Evolutionary conservation across 23 tunicate genomes (phyloP).

Genomic region (Clavelina lepadiformis): DNA sequence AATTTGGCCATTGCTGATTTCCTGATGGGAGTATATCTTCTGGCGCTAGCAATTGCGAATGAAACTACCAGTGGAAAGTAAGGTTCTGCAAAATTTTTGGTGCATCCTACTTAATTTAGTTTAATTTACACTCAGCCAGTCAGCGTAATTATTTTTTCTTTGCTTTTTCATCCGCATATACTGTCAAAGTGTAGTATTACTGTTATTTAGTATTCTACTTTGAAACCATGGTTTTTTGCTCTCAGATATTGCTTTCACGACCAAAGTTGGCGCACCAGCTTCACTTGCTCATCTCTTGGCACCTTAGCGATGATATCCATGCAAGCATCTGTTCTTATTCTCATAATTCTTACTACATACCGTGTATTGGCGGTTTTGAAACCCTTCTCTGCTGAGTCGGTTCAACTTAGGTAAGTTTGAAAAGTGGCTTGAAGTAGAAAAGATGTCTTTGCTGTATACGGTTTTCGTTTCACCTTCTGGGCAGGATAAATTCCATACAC

Average conservation of each 20-base stretch:
- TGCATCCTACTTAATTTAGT: too few species aligned
- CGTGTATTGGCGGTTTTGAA: conserved; percentile 52
- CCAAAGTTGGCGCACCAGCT: conserved; percentile 54
- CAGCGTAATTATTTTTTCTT: too few species aligned
- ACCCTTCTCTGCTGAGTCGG: conserved; percentile 53
- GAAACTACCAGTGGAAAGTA: conserved; percentile 53
- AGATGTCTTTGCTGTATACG: not conserved
- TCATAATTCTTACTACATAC: conserved; percentile 61
- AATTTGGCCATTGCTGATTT: conserved; percentile 76
- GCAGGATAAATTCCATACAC: not conserved
- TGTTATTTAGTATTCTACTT: not conserved
- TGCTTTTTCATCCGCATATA: too few species aligned
- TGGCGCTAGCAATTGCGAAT: conserved; percentile 57
- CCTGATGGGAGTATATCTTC: conserved; percentile 76
- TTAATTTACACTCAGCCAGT: too few species aligned
- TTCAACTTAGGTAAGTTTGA: conserved; percentile 38
- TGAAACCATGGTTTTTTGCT: too few species aligned
- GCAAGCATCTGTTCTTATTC: conserved; percentile 65
- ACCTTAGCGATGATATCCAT: conserved; percentile 73
- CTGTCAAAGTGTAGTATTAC: not conserved
- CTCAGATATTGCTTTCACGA: conserved; percentile 60
- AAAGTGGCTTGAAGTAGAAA: not conserved
- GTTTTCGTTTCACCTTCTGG: not conserved
- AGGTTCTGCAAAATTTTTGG: too few species aligned
- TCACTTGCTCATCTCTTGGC: conserved; percentile 40